Conservation (phyloP, 92 coral and sea anemone species). For the Heteractis magnifica region DNA sequence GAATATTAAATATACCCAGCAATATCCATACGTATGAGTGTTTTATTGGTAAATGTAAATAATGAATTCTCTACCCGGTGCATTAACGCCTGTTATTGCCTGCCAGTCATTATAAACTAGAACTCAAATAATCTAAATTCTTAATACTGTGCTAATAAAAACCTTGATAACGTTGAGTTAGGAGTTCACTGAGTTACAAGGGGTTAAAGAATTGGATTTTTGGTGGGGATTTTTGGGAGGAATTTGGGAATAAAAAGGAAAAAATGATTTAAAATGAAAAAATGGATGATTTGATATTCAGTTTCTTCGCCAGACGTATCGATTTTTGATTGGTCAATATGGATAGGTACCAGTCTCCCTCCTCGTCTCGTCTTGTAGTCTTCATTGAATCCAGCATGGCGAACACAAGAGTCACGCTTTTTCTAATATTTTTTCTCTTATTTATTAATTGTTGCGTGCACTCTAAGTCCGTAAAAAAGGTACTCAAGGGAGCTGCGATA, state of each 20-base stretch:
- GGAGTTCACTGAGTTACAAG: background rate
- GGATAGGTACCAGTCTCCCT: conserved; percentile 52
- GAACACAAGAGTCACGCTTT: conserved; percentile 18
- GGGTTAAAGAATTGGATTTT: background rate
- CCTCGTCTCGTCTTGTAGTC: background rate
- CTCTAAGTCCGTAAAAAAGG: conserved; percentile 4
- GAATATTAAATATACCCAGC: background rate
- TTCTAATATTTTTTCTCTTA: conserved; percentile 24
- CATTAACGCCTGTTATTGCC: background rate
- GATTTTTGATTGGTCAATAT: conserved; percentile 60
- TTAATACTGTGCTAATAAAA: no score
- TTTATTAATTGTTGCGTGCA: conserved; percentile 25
- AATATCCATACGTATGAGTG: background rate
- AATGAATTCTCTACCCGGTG: background rate
- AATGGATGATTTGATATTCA: background rate
- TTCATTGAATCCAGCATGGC: conserved; percentile 72
- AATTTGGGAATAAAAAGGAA: no score
- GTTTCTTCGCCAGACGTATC: conserved; percentile 62
- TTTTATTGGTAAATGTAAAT: background rate
- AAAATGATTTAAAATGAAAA: no score
- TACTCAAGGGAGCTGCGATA: background rate
- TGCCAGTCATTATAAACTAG: background rate
- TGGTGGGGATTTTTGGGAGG: no score
- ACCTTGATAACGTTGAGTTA: background rate
- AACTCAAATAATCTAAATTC: background rate